Base-by-base conservation (phyloP, 37 sponge, comb jelly and placozoan genomes). In the Aplysina aerophoba region DNA sequence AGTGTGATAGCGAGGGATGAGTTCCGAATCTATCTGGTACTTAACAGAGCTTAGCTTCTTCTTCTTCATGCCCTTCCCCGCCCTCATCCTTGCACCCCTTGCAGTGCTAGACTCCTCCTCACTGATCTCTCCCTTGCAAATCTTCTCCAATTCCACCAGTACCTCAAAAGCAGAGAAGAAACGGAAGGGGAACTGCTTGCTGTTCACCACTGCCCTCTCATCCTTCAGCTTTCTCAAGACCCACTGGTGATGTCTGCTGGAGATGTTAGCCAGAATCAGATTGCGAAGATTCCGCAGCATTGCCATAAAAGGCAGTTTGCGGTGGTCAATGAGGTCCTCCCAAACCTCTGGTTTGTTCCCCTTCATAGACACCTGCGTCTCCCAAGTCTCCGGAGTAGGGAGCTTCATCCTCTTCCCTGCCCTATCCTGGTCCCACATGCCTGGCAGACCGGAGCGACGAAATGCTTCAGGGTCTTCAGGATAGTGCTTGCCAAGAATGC, bases 381-480 rank as follows among this genome's bases (percentile, higher is more conserved):
- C 99, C 99, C 99, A 99, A 0, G 99, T 99, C 56, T 99, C 97
- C 0, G 99, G 99, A 25, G 88, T 90, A 20, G 95, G 84, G 15
- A 99, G 89, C 82, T 97, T 95, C 99, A 99, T 99, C 71, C 99
- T 88, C 89, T 96, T 99, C 6, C 96, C 96, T 0, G 99, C 99
- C 55, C 84, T 62, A 27, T 93, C 92, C 65, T 99, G 90, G 84
- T 99, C 96, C 95, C 95, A 99, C 55, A 86, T 91, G 25, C 99
- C 99, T 15, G 90, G 89, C 28, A 99, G 92, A 16, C 93, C 53
- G n/a, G 88, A 89, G 36, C 92, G 79, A 20, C 97, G 86, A 86
- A 95, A 99, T 39, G 81, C 81, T 53, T 99, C 99, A 2, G 93
- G 80, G 50, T 93, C 94, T 58, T 92, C 97, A 8, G 99, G 99